Percentiles rank a stretch among this genome's conserved stretches.
Evolutionary conservation across 2,797 vertebrate genomes (phyloP).

Genomic region (Pangasius macronema): DNA sequence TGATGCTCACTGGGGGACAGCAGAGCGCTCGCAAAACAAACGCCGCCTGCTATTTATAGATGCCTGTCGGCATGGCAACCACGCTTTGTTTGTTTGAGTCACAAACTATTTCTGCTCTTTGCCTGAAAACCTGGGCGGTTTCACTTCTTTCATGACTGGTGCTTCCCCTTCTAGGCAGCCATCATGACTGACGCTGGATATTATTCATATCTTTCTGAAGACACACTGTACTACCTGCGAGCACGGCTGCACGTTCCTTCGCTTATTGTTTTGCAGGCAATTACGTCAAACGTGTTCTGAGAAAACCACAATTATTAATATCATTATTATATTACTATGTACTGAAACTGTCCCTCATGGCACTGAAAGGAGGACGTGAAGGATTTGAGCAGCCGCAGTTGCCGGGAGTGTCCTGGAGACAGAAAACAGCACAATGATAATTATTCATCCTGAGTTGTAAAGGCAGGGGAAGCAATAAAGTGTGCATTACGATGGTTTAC

Average conservation of each 20-base stretch:
- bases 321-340: neutral
- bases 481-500: neutral
- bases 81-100: constrained; percentile 62
- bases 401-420: neutral
- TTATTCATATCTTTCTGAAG: constrained; percentile 16
- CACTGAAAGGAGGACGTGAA: neutral
- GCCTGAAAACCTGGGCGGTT: constrained; percentile 48
- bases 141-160: constrained; percentile 43
- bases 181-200: constrained; percentile 2
- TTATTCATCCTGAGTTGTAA: neutral
- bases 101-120: constrained; percentile 59
- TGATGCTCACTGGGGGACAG: constrained; percentile 52
- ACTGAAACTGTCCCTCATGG: constrained; percentile 20
- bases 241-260: neutral
- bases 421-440: neutral
- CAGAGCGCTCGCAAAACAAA: constrained; percentile 60
- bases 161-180: constrained; percentile 43
- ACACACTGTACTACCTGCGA: neutral
- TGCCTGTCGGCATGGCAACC: constrained; percentile 60
- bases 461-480: neutral
- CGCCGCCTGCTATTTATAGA: constrained; percentile 63
- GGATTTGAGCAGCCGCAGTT: neutral
- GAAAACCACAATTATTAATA: constrained; percentile 15
- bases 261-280: constrained; percentile 9
- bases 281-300: constrained; percentile 21